Base-by-base conservation (phyloP, 35 echinoderm and acorn worm genomes). In the Heliocidaris tuberculata region DNA sequence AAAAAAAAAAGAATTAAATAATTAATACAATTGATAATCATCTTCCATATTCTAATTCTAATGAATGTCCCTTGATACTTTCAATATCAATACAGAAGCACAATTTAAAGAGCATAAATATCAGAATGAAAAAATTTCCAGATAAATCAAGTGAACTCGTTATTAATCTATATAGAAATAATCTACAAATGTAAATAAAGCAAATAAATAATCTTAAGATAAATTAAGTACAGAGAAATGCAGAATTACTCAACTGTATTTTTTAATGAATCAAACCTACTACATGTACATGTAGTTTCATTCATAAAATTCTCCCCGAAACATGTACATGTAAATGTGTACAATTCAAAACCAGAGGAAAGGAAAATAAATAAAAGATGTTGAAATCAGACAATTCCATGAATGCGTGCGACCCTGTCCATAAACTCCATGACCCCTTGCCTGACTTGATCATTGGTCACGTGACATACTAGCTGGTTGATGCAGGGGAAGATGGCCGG, bases 401-500 rank as follows among this genome's bases (percentile, higher is more conserved):
- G 95, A 15, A 97, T 86, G 30, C 95, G 88, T 47, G 98, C 98
- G 30, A 99, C 97, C 94, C 98, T 90, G 87, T 99, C 98, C 98
- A 99, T 97, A 31, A 97, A 99, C 71, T 99, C 98, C 95, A 97
- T 93, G 50, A 99, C 96, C 17, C 92, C 96, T 47, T 96, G 94
- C 11, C 97, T 47, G 13, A 99, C 97, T 59, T 94, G 96, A 71
- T 94, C 94, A 21, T 97, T 95, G 30, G 94, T 95, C 50, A 99
- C 96, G 49, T 99, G 98, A 95, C 98, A 97, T 27, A 99, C 85
- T 50, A 99, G 93, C 94, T 99, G 98, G 90, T 97, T 97, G 48
- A 97, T 85, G 31, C 93, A 93, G 7, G 97, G 98, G 94, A 99
- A 99, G 49, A 97, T 92, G 0, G 94, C 96, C 31, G 97, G 98